These are phyloP conservation scores for Sprattus sprattus DNA, from an alignment of 2,113 vertebrate species.

Conservation along the genomic window DNA sequence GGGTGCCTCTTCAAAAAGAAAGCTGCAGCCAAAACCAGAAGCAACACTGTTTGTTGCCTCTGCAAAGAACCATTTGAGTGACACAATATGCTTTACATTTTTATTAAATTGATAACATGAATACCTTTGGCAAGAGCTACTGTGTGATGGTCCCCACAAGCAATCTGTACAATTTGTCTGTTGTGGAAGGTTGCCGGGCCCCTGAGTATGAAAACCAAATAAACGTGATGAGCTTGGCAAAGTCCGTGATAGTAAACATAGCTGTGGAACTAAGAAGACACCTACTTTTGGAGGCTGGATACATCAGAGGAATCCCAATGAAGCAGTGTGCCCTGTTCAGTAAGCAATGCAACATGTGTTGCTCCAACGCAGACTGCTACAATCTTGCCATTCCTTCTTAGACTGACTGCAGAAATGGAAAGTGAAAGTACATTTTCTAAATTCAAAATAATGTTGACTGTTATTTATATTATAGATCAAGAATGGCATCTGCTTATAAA, in stretches of 20 bases:
- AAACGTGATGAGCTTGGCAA: background rate
- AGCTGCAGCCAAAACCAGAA: too few species aligned
- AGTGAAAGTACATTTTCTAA: background rate
- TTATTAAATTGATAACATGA: slow-evolving; percentile 21
- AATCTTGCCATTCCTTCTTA: background rate
- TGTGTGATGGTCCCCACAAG: slow-evolving; percentile 81
- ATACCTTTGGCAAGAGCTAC: slow-evolving; percentile 83
- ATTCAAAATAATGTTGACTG: background rate
- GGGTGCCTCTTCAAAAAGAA: too few species aligned
- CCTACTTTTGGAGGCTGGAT: background rate
- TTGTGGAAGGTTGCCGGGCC: slow-evolving; percentile 53
- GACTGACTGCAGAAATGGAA: background rate
- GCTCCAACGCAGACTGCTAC: background rate
- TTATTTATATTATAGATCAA: background rate
- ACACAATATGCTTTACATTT: too few species aligned
- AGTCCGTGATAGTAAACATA: too few species aligned
- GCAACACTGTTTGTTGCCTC: too few species aligned
- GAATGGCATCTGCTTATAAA: too few species aligned
- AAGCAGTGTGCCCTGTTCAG: background rate
- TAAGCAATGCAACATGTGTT: background rate
- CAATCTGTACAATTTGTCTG: slow-evolving; percentile 73
- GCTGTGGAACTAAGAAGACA: background rate
- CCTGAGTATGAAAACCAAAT: background rate
- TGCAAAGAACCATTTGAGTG: too few species aligned
- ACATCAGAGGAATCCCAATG: background rate